Percentiles rank a stretch among this genome's conserved stretches.
These are phyloP conservation scores for Germaria angustata DNA, from an alignment of 2,888 invertebrate species.

Conservation along the genomic window DNA sequence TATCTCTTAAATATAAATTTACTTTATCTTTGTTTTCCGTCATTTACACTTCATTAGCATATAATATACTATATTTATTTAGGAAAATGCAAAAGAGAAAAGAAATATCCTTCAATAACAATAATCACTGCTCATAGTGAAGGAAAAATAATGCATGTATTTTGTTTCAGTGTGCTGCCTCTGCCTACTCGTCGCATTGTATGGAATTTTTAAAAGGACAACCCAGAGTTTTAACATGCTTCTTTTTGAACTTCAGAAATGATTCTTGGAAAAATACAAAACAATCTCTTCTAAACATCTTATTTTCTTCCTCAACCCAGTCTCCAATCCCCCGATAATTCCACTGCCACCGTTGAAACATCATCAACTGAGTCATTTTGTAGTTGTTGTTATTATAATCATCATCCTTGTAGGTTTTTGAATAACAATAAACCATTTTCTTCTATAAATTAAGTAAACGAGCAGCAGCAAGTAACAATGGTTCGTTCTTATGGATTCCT, in stretches of 20 bases:
- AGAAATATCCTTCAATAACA: conserved; percentile 2
- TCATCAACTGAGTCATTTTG: background rate
- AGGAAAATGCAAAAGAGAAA: background rate
- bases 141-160: background rate
- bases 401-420: conserved; percentile 50
- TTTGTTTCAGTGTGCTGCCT: background rate
- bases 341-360: background rate
- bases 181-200: background rate
- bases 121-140: conserved; percentile 12
- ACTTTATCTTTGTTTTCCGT: background rate
- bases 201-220: background rate
- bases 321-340: conserved; percentile 1
- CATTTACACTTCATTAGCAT: conserved; percentile 49
- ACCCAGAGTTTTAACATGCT: conserved; percentile 1
- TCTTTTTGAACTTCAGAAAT: background rate
- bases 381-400: conserved; percentile 17
- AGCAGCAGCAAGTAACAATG: conserved; percentile 50
- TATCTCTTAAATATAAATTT: background rate
- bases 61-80: conserved; percentile 9
- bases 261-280: conserved; percentile 45
- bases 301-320: background rate
- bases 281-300: conserved; percentile 45
- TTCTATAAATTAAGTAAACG: conserved; percentile 60
- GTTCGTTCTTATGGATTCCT: conserved; percentile 18
- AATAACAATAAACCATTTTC: conserved; percentile 64